These are phyloP conservation scores for Argyrosomus japonicus DNA, from an alignment of 2,113 vertebrate species.

Conservation along the genomic window DNA sequence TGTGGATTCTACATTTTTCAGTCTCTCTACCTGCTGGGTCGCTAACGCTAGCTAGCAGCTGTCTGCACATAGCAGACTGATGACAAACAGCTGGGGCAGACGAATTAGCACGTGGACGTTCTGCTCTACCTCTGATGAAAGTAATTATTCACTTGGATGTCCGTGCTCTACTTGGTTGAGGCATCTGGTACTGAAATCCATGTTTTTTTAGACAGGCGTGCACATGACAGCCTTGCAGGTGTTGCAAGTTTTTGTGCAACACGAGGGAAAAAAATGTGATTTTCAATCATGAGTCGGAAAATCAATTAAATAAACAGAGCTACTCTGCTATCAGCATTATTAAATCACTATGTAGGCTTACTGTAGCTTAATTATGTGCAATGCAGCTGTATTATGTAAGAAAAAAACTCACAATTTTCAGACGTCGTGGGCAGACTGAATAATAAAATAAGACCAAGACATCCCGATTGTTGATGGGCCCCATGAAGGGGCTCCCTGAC, in stretches of 20 bases:
- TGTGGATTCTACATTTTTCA: not conserved
- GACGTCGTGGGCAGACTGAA: not conserved
- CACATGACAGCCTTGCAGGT: not conserved
- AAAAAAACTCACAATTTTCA: not conserved
- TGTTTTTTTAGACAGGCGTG: not conserved
- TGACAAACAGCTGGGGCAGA: not conserved
- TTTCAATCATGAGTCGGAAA: not conserved
- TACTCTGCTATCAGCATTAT: not conserved
- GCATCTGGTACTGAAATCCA: not conserved
- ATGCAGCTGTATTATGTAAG: not conserved
- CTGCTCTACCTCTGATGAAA: not conserved
- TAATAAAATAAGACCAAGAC: not conserved
- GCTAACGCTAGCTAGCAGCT: not conserved
- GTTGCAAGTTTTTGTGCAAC: not conserved
- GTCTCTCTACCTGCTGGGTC: not conserved
- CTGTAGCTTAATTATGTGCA: not conserved
- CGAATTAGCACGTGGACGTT: not conserved
- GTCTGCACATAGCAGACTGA: not conserved
- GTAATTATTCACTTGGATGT: not conserved
- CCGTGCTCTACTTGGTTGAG: not conserved
- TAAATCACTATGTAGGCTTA: not conserved
- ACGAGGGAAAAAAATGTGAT: not conserved
- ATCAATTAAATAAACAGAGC: not conserved
- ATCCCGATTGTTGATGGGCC: too few relatives aligned
- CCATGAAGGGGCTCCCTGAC: too few relatives aligned